Base-by-base conservation (phyloP, 1,140 invertebrate genomes). In the Cryptotermes secundus region DNA sequence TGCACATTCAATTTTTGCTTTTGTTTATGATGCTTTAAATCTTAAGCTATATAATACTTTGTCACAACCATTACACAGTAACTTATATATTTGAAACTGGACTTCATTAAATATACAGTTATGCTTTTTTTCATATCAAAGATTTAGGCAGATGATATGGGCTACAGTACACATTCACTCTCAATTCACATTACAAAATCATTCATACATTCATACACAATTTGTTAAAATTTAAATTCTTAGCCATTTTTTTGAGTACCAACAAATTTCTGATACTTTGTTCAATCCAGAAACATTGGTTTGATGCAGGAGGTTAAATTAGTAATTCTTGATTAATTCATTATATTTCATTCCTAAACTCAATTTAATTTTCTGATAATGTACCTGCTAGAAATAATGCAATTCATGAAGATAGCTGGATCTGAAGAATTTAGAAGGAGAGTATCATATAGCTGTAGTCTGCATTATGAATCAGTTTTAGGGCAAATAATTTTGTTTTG, bases 21-120 rank as follows among this genome's bases (percentile, higher is more conserved):
- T 59, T 59, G 26, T 72, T 59, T 22, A 72, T n/a, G 59, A 6
- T 31, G 59, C 14, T 6, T 72, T 31, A 72, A 72, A 12, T n/a
- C 59, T 72, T 82, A 82, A 22, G 42, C 81, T 82, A 82, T 49
- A 38, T 82, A 53, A 53, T 82, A 82, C 81, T 82, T 45, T 49
- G n/a, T 82, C 81, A 82, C 81, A 82, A 82, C 81, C 81, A 82
- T 82, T 34, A 82, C n/a, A 31, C 3, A 3, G 59, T 72, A n/a
- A 72, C 59, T 72, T 72, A 26, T 72, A n/a, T 72, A 72, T 72
- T n/a, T 72, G 7, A 72, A 72, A 72, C n/a, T 31, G 26, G 59
- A 72, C 2, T 59, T 4, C 53, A 59, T 19, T 59, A 3, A 59
- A 59, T 59, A 26, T 59, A 59, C 53, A 59, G 53, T 4, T 59